These are phyloP conservation scores for Drosophila neonasuta DNA, from an alignment of 2,888 invertebrate genomes.

Conservation along the genomic window DNA sequence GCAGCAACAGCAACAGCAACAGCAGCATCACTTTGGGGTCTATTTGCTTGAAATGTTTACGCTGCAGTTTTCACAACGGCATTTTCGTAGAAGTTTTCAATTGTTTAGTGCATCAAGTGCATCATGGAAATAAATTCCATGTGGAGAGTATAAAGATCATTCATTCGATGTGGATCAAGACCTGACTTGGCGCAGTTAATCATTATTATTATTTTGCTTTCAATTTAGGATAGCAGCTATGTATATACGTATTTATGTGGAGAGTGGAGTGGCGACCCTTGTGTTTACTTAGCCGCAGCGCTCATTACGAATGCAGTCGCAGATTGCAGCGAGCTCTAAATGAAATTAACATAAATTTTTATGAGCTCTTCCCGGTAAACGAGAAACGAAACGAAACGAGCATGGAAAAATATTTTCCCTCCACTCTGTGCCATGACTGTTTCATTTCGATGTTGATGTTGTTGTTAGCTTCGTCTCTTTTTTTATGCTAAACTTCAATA, in stretches of 20 bases:
- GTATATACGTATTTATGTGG: slow-evolving; percentile 1
- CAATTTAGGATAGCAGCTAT: slow-evolving; percentile 55
- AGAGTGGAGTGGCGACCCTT: slow-evolving; percentile 7
- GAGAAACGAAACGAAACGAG: slow-evolving; percentile 21
- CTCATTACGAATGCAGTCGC: slow-evolving; percentile 74
- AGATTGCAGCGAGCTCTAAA: slow-evolving; percentile 70
- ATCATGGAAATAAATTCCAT: background rate
- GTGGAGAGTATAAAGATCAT: slow-evolving; percentile 33
- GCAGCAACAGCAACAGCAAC: background rate
- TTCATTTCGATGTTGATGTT: slow-evolving; percentile 46
- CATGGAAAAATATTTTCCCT: slow-evolving; percentile 32
- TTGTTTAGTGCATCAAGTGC: slow-evolving; percentile 58
- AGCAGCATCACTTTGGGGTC: slow-evolving; percentile 11
- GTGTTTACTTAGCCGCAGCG: slow-evolving; percentile 59
- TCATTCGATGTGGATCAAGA: slow-evolving; percentile 13
- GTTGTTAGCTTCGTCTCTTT: slow-evolving; percentile 21
- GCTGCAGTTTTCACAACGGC: slow-evolving; percentile 69
- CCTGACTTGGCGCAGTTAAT: slow-evolving; percentile 54
- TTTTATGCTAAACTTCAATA: slow-evolving; percentile 69
- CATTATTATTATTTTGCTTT: slow-evolving; percentile 64
- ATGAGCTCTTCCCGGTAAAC: slow-evolving; percentile 62
- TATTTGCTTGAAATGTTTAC: slow-evolving; percentile 70
- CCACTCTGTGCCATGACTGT: slow-evolving; percentile 59
- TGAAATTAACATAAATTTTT: slow-evolving; percentile 78
- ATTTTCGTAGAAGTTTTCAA: slow-evolving; percentile 70